Percentiles rank a stretch among this genome's conserved stretches.
phyloP scores from a whole-genome alignment of 2,113 vertebrate species.

The Trogon melanurus region DNA sequence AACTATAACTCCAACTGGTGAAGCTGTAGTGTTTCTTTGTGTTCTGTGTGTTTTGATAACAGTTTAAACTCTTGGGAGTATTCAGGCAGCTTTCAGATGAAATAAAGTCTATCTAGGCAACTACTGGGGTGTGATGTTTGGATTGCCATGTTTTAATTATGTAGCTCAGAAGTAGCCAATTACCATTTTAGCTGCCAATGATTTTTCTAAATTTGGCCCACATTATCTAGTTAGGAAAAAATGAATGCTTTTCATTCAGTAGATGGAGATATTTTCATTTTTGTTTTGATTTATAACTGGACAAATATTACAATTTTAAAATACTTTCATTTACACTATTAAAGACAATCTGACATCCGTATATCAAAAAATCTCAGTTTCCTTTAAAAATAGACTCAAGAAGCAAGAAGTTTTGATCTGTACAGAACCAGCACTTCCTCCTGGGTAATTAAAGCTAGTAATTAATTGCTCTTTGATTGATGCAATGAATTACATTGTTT shows the following conservation, averaged over 20 bases:
- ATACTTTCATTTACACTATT: not conserved
- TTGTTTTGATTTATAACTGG: not conserved
- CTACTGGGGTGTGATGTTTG: not conserved
- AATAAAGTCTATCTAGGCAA: not conserved
- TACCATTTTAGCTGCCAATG: not conserved
- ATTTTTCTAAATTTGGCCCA: not conserved
- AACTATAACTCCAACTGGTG: not conserved
- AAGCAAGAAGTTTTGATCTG: rapidly evolving
- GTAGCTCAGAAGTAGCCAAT: not conserved
- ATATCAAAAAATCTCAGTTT: not conserved
- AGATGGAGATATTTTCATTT: not conserved
- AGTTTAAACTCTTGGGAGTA: not conserved
- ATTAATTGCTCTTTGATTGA: not conserved
- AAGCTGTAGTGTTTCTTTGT: not conserved
- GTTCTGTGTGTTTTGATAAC: not conserved
- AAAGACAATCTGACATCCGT: not conserved
- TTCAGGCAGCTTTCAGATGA: not conserved
- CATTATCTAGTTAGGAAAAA: not conserved
- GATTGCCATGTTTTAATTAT: not conserved
- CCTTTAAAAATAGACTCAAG: not conserved
- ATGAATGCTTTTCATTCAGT: not conserved
- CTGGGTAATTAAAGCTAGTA: not conserved
- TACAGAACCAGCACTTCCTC: not conserved
- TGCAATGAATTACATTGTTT: not conserved
- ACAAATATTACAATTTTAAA: not conserved